Base-by-base conservation (phyloP, 2,888 invertebrate species). In the Aplocera efformata region DNA sequence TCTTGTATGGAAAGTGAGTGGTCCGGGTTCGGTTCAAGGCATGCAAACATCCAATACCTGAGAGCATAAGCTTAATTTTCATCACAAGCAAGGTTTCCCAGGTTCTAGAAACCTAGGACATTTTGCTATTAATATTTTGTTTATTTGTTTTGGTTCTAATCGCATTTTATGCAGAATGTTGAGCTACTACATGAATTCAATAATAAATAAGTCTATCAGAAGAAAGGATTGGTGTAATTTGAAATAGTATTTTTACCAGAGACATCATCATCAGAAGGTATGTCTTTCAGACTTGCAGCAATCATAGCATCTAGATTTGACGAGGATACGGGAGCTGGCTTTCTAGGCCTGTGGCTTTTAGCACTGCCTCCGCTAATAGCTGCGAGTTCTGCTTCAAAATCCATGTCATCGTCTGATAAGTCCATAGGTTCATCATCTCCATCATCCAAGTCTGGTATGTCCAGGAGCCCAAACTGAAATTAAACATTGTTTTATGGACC, bases 371-470 rank as follows among this genome's bases (percentile, higher is more conserved):
- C 80, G 13, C 72, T 74, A 42, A 97, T 90, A 0, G 94, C 94
- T 22, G 94, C 92, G 51, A 97, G 79, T 75, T 98, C 97, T 0
- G 96, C 96, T 74, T 97, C 97, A 49, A 97, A 83, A 67, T 96
- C 96, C 42, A 92, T 92, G 67, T 97, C 96, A 58, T 90, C 91
- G 60, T 90, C 91, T 38, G 90, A 90, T 24, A 88, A 63, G 46
- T 81, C 86, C 53, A 78, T 81, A 6, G 75, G 80, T 13, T 86
- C 90, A 32, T 91, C 86, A 44, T 91, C 90, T 58, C 90, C 90
- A 52, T 78, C 77, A 26, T 83, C 76, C 28, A 80, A 80, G 58
- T 90, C 89, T 11, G 93, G 92, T 44, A 95, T 90, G 69, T 95
- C 93, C 60, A 94, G 90, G 36, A 95, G 84, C 2, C 96, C 95